These are phyloP conservation scores for Anthrax anthrax DNA, from an alignment of 2,888 invertebrate species.

Conservation along the genomic window DNA sequence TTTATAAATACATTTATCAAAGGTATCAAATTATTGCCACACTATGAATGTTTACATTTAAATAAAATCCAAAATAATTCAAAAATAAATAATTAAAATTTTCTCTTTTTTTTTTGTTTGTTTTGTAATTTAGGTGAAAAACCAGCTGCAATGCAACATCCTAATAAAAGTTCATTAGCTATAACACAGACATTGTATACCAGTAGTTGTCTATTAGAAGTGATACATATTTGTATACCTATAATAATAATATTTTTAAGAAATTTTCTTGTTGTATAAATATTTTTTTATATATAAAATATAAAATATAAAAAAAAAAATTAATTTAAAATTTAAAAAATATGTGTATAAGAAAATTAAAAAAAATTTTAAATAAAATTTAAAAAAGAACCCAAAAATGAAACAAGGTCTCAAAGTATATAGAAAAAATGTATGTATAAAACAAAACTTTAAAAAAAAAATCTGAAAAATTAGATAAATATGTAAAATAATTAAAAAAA, in stretches of 20 bases:
- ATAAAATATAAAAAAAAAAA: not conserved
- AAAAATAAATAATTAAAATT: no score
- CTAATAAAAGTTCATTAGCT: constrained; percentile 35
- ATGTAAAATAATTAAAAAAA: no score
- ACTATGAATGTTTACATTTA: no score
- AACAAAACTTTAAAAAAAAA: no score
- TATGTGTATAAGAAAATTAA: not conserved
- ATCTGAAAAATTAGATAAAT: no score
- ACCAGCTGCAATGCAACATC: constrained; percentile 60
- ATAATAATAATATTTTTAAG: constrained; percentile 9
- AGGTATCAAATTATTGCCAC: no score
- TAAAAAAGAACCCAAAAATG: not conserved
- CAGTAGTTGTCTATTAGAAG: constrained; percentile 7
- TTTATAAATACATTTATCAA: no score
- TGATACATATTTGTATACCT: constrained; percentile 11
- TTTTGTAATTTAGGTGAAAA: constrained; percentile 45
- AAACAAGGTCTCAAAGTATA: no score
- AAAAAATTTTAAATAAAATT: not conserved
- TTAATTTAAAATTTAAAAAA: not conserved
- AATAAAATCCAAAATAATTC: no score
- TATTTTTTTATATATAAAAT: constrained; percentile 7
- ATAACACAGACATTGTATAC: constrained; percentile 1
- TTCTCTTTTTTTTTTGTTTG: not conserved
- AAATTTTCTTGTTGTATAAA: constrained; percentile 11
- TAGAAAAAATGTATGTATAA: no score